Percentiles rank a stretch among this genome's conserved stretches.
phyloP scores from a whole-genome alignment of 2,113 vertebrate species.

The Pelvicachromis taeniatus region DNA sequence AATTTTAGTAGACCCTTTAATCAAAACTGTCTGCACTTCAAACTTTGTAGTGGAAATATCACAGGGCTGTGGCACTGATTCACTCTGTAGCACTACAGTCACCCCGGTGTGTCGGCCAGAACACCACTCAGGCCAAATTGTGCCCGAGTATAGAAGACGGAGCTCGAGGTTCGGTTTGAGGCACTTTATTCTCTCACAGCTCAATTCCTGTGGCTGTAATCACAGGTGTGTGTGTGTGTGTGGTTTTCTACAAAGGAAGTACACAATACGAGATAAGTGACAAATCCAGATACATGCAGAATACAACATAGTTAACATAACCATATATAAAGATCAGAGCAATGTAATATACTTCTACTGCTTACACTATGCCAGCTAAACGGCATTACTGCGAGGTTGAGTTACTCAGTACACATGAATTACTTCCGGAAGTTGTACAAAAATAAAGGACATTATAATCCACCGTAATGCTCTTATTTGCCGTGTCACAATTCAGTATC shows the following conservation, averaged over 20 bases:
- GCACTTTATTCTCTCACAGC: too few species aligned
- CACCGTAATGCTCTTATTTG: too few species aligned
- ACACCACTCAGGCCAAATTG: too few species aligned
- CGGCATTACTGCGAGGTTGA: neutral
- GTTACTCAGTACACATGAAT: neutral
- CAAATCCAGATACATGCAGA: neutral
- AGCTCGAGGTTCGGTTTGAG: too few species aligned
- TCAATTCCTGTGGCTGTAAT: too few species aligned
- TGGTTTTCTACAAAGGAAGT: neutral
- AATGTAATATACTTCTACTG: neutral
- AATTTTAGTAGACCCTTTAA: neutral
- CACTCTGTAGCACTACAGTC: too few species aligned
- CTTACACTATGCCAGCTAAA: neutral
- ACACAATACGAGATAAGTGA: neutral
- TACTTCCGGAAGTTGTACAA: neutral
- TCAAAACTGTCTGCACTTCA: neutral
- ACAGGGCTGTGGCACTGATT: too few species aligned
- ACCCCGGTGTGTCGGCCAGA: too few species aligned
- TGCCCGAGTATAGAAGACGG: too few species aligned
- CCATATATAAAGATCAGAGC: neutral
- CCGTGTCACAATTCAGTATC: too few species aligned
- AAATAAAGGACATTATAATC: too few species aligned
- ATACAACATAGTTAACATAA: neutral
- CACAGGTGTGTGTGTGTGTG: neutral
- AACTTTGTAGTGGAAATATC: too few species aligned